Percentiles rank a stretch among this genome's conserved stretches.
Conservation (phyloP, 2,888 invertebrate genomes). For the Autographa gamma region DNA sequence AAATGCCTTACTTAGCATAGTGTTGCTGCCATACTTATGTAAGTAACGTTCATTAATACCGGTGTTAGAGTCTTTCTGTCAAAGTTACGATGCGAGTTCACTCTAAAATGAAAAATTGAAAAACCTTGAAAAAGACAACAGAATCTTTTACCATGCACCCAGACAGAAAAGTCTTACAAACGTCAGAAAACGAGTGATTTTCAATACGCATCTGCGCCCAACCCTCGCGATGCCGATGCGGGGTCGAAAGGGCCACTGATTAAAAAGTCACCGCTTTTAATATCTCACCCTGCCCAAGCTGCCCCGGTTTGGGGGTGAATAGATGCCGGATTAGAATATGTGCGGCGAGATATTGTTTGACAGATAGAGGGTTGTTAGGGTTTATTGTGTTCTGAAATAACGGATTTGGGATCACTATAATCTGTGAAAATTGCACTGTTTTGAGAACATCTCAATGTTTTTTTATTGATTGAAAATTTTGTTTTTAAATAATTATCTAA, state of each 20-base stretch:
- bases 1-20: no score
- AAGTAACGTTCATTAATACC: no score
- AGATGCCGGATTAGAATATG: slow-evolving; percentile 22
- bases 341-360: not conserved
- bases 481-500: no score
- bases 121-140: no score
- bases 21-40: no score
- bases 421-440: not conserved
- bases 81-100: no score
- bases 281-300: slow-evolving; percentile 63
- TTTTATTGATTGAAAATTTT: no score
- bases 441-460: no score
- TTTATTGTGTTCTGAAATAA: not conserved
- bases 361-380: slow-evolving; percentile 2
- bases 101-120: no score
- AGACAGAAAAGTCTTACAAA: not conserved
- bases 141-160: not conserved
- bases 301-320: slow-evolving; percentile 9
- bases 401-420: not conserved
- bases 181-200: not conserved
- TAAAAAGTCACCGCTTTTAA: slow-evolving; percentile 70
- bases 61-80: no score
- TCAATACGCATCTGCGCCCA: slow-evolving; percentile 37
- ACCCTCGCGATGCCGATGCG: slow-evolving; percentile 27
- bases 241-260: slow-evolving; percentile 57